phyloP scores from a whole-genome alignment of 1,140 invertebrate genomes.

The Ceratina australensis region DNA sequence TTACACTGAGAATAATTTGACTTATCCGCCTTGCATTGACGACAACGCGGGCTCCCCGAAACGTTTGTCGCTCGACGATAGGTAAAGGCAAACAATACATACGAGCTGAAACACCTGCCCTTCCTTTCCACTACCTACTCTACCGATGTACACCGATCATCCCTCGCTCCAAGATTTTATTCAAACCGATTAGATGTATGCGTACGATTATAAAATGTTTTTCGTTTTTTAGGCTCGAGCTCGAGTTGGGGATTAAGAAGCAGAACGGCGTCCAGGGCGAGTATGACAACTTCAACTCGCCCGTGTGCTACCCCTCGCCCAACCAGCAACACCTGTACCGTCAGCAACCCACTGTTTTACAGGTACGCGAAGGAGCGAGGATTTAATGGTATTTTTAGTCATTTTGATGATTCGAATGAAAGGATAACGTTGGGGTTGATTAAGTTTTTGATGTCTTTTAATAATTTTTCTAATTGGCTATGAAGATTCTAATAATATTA shows the following conservation, averaged over 20 bases:
- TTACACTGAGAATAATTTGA: constrained; percentile 75
- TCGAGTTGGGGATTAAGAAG: constrained; percentile 77
- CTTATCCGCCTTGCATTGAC: constrained; percentile 76
- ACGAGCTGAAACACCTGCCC: background rate
- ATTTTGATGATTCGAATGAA: too few relatives aligned
- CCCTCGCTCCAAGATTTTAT: too few relatives aligned
- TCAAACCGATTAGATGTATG: too few relatives aligned
- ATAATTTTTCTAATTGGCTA: too few relatives aligned
- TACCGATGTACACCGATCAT: too few relatives aligned
- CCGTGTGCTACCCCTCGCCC: constrained; percentile 59
- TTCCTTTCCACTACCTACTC: constrained; percentile 17
- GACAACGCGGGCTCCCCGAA: constrained; percentile 74
- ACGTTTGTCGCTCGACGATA: constrained; percentile 77
- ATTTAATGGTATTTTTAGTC: background rate
- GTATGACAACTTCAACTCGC: constrained; percentile 53
- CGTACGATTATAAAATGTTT: too few relatives aligned
- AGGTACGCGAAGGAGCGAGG: constrained; percentile 58
- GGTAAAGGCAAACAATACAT: constrained; percentile 65
- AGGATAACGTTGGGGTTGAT: too few relatives aligned
- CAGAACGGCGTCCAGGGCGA: constrained; percentile 48
- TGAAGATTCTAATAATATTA: too few relatives aligned
- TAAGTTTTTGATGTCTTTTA: too few relatives aligned
- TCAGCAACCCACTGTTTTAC: constrained; percentile 74
- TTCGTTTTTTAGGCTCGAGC: constrained; percentile 67
- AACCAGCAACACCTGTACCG: constrained; percentile 65